These are phyloP conservation scores for Crypturellus undulatus DNA, from an alignment of 2,113 vertebrate genomes.

Conservation along the genomic window DNA sequence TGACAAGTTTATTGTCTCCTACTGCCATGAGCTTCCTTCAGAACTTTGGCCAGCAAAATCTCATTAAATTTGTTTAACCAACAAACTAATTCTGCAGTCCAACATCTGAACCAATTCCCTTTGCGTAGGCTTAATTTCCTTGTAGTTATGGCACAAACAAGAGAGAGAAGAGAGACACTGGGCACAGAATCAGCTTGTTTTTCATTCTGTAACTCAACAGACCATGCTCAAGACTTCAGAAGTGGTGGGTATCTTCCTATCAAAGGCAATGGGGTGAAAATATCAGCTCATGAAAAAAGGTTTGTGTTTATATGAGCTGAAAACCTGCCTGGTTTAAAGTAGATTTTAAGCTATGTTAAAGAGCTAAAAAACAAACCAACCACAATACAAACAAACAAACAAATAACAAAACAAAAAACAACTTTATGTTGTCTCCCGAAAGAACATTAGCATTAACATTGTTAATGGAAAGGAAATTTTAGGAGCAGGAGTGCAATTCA, in stretches of 20 bases:
- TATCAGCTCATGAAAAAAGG: neutral
- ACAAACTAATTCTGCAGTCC: neutral
- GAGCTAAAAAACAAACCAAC: too few species aligned
- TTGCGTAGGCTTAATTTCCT: neutral
- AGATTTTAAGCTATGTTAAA: neutral
- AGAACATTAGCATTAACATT: neutral
- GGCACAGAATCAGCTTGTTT: neutral
- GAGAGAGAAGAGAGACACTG: neutral
- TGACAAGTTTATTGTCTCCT: neutral
- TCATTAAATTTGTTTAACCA: neutral
- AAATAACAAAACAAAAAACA: neutral
- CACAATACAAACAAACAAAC: too few species aligned
- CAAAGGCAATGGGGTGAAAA: neutral
- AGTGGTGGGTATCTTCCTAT: neutral
- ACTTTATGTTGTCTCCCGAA: neutral
- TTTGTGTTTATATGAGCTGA: too few species aligned
- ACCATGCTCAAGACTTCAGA: neutral
- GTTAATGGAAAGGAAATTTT: neutral
- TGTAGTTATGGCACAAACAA: neutral
- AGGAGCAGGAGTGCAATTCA: neutral
- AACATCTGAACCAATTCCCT: neutral
- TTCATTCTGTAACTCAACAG: neutral
- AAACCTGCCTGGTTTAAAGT: neutral
- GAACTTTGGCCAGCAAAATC: neutral
- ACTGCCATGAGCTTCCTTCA: neutral